Percentiles rank a stretch among this genome's conserved stretches.
Conservation (phyloP, 2,797 vertebrate genomes). For the Pterois miles region DNA sequence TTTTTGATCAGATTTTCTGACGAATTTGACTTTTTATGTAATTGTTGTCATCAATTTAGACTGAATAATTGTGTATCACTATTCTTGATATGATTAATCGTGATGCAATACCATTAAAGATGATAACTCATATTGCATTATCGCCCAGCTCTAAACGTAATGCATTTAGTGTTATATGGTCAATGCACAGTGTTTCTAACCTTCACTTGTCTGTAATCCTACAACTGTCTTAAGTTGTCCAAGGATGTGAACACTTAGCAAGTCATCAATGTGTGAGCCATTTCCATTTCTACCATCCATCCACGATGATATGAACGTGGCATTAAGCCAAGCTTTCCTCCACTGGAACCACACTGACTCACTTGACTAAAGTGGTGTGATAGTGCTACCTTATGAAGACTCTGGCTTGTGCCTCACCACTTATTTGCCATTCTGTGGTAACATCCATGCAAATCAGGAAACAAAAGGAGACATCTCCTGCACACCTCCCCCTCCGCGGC, state of each 20-base stretch:
- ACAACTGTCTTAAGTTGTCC: not conserved
- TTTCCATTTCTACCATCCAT: not conserved
- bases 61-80: too few relatives aligned
- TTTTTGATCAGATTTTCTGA: too few relatives aligned
- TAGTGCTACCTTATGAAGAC: constrained; percentile 59
- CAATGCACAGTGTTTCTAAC: not conserved
- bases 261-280: not conserved
- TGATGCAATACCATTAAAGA: too few relatives aligned
- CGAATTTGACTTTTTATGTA: too few relatives aligned
- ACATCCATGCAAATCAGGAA: constrained; percentile 81
- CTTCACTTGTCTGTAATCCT: not conserved
- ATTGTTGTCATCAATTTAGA: too few relatives aligned
- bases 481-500: constrained; percentile 47
- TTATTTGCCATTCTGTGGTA: constrained; percentile 72
- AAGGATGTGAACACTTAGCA: not conserved
- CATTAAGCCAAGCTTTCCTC: not conserved
- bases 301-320: not conserved
- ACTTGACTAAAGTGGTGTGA: constrained; percentile 19
- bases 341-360: not conserved
- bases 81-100: too few relatives aligned
- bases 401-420: constrained; percentile 67
- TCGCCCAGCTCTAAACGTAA: not conserved
- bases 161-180: not conserved
- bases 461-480: constrained; percentile 76
- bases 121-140: too few relatives aligned